Base-by-base conservation (phyloP, 2,113 vertebrate genomes). In the Cairina moschata region DNA sequence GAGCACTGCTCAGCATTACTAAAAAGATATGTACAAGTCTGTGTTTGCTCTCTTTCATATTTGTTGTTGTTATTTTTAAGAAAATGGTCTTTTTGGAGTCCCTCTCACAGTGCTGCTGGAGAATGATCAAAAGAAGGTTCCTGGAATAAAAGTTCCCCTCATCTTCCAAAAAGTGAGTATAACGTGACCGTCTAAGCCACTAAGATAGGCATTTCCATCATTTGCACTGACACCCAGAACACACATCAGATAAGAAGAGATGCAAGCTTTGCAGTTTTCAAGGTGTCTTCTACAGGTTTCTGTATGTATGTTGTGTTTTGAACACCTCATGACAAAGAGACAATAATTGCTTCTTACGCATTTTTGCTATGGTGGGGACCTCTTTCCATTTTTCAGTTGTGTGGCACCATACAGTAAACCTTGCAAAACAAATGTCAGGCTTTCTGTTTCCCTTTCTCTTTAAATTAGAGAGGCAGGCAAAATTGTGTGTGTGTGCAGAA, bases 81-180 rank as follows among this genome's bases (percentile, higher is more conserved):
- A 99, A 95, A 98, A 91, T 5, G 99, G 99, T 25, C 98, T 99
- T 78, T 99, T 99, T 28, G 98, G 99, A 20, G 99, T 99, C 79
- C 98, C 99, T 67, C 98, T 99, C 12, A 92, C 97, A 3, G 93
- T 98, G 4, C 93, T 99, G 60, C 83, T 99, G 94, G 98, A 99
- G 72, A 99, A 98, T 11, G 99, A 99, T 97, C 98, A 98, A 79
- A 99, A 99, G 97, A 99, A 97, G 88, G 96, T 98, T 86, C 98
- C 99, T 29, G 99, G 97, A 74, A 97, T 98, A 59, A 99, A 98
- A 98, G 98, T 99, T 84, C 99, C 99, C 58, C 97, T 99, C 4
- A 98, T 99, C 34, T 98, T 99, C 89, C 99, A 98, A 96, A 99
- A 99, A 98, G 99, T 99, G 94, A 98, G 98, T 98, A 88, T 11